phyloP scores from a whole-genome alignment of 2,113 vertebrate species.

The Nothobranchius furzeri region DNA sequence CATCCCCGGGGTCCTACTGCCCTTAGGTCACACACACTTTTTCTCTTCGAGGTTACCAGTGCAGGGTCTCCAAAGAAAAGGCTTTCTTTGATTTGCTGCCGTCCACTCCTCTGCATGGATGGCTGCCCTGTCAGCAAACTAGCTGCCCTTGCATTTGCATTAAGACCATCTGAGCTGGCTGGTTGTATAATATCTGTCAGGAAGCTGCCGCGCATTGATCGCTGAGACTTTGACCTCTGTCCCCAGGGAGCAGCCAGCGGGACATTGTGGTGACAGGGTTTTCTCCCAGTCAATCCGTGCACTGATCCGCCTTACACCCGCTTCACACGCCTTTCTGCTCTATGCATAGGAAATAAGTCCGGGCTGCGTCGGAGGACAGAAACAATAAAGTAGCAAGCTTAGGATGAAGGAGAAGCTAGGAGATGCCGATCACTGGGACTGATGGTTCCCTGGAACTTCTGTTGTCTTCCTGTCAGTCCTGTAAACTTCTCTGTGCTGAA shows the following conservation, averaged over 20 bases:
- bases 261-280: conserved; percentile 67
- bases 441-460: conserved; percentile 51
- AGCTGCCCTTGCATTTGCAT: conserved; percentile 71
- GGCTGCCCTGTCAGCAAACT: conserved; percentile 70
- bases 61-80: background rate
- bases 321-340: conserved; percentile 31
- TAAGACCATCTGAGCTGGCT: conserved; percentile 73
- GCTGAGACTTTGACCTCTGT: conserved; percentile 62
- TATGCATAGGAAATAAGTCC: conserved; percentile 58
- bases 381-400: conserved; percentile 30
- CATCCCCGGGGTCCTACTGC: too few species aligned
- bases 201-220: conserved; percentile 63
- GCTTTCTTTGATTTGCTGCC: conserved; percentile 11
- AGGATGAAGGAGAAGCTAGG: conserved; percentile 44
- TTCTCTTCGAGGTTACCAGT: too few species aligned
- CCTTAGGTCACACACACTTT: too few species aligned
- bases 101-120: conserved; percentile 53
- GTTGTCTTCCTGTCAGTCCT: conserved; percentile 51
- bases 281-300: conserved; percentile 58
- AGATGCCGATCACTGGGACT: conserved; percentile 52
- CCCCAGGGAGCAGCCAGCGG: conserved; percentile 43
- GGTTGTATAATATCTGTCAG: conserved; percentile 71
- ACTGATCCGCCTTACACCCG: conserved; percentile 44
- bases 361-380: conserved; percentile 27
- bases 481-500: conserved; percentile 54